Evolutionary conservation across 2,888 invertebrate genomes (phyloP).

Genomic region (Eustalomyia histrio): DNA sequence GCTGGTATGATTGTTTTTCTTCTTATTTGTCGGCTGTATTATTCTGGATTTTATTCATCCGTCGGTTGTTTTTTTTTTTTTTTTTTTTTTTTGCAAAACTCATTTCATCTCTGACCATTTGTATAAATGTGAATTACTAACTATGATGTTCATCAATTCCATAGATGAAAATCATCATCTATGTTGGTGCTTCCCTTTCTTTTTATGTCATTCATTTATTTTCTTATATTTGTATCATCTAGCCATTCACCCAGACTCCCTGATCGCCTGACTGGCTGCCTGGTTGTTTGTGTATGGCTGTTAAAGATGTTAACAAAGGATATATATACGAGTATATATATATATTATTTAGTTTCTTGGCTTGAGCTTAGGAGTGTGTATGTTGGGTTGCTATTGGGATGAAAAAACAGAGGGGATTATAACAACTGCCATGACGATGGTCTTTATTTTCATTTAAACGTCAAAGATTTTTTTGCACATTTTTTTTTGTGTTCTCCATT

Average conservation of each 20-base stretch:
- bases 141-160: conserved; percentile 57
- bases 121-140: conserved; percentile 32
- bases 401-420: conserved; percentile 30
- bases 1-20: neutral
- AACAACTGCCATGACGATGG: conserved; percentile 46
- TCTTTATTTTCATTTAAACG: conserved; percentile 51
- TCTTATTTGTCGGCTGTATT: conserved; percentile 10
- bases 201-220: conserved; percentile 41
- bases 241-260: too few relatives aligned
- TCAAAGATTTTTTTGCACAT: conserved; percentile 21
- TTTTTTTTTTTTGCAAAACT: conserved; percentile 10
- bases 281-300: conserved; percentile 35
- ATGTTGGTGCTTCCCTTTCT: conserved; percentile 23
- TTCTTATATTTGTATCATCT: conserved; percentile 52
- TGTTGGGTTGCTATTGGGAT: conserved; percentile 23
- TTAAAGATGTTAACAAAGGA: conserved; percentile 27
- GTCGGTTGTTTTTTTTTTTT: conserved; percentile 18
- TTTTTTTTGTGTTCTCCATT: conserved; percentile 1
- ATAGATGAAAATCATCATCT: conserved; percentile 52
- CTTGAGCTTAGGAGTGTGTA: conserved; percentile 23
- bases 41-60: neutral
- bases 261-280: too few relatives aligned
- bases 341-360: neutral
- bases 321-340: conserved; percentile 2
- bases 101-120: conserved; percentile 57